Evolutionary conservation across 2,113 vertebrate genomes (phyloP).

Genomic region (Sebastes schlegelii): DNA sequence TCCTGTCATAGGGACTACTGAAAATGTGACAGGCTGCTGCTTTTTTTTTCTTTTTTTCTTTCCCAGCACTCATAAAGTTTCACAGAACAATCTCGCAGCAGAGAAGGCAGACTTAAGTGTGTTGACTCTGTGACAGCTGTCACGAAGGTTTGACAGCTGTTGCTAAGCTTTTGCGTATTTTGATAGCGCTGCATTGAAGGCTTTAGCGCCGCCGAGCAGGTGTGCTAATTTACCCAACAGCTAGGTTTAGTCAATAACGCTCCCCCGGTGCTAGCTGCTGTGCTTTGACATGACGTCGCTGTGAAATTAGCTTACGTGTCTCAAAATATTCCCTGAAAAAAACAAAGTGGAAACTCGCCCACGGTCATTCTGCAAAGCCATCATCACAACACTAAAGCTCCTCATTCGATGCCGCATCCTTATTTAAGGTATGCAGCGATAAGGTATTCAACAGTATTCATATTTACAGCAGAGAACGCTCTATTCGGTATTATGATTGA

Average conservation of each 20-base stretch:
- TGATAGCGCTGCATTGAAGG: slow-evolving; percentile 47
- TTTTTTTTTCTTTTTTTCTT: not conserved
- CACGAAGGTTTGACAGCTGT: slow-evolving; percentile 64
- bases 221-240: slow-evolving; percentile 73
- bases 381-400: not conserved
- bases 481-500: not conserved
- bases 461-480: not conserved
- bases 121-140: slow-evolving; percentile 66
- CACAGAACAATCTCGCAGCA: slow-evolving; percentile 23
- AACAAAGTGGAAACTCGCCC: not conserved
- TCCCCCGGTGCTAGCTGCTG: slow-evolving; percentile 39
- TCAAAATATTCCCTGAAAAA: slow-evolving; percentile 25
- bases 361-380: slow-evolving; percentile 7
- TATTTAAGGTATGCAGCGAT: not conserved
- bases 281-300: slow-evolving; percentile 16
- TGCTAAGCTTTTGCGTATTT: slow-evolving; percentile 70
- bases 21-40: slow-evolving; percentile 40
- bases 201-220: slow-evolving; percentile 55
- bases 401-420: slow-evolving; percentile 1
- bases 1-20: slow-evolving; percentile 42
- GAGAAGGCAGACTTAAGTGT: slow-evolving; percentile 42
- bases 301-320: slow-evolving; percentile 20
- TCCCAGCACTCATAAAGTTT: slow-evolving; percentile 40
- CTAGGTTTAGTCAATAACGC: slow-evolving; percentile 48
- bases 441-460: not conserved